Conservation (phyloP, 2,113 vertebrate species). For the Sebastes fasciatus region DNA sequence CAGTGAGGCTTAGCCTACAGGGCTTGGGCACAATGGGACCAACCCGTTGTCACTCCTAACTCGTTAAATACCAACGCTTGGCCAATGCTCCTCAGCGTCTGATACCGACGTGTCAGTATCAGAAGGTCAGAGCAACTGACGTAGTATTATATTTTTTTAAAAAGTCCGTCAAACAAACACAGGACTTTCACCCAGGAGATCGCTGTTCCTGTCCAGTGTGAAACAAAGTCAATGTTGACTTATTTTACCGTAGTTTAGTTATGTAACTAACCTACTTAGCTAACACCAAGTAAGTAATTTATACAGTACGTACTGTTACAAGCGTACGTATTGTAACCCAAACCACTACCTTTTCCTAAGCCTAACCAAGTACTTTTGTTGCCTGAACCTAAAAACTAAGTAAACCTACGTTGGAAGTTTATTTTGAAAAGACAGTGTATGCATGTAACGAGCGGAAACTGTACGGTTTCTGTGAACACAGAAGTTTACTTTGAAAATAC, state of each 20-base stretch:
- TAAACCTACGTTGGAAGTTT: too few species aligned
- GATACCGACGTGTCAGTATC: not conserved
- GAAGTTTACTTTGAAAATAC: too few species aligned
- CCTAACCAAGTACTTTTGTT: too few species aligned
- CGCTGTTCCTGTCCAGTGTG: not conserved
- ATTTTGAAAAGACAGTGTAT: too few species aligned
- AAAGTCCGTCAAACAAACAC: not conserved
- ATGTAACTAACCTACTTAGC: too few species aligned
- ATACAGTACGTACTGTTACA: too few species aligned
- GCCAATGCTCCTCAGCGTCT: not conserved
- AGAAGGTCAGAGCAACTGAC: not conserved
- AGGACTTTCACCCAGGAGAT: not conserved
- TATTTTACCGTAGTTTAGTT: not conserved
- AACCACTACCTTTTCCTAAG: too few species aligned
- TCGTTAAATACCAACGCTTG: not conserved
- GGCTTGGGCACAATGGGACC: not conserved
- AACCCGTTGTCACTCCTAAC: not conserved
- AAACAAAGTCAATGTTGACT: not conserved
- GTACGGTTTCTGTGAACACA: too few species aligned
- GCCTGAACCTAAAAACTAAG: too few species aligned
- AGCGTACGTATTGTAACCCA: too few species aligned
- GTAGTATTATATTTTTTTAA: not conserved
- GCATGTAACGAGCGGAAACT: too few species aligned
- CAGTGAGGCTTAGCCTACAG: slow-evolving; percentile 38
- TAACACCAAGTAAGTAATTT: too few species aligned